Evolutionary conservation across 2,888 invertebrate species (phyloP), one percentile per base, ranked within the genome.

Genomic region (Diarsia brunnea): DNA sequence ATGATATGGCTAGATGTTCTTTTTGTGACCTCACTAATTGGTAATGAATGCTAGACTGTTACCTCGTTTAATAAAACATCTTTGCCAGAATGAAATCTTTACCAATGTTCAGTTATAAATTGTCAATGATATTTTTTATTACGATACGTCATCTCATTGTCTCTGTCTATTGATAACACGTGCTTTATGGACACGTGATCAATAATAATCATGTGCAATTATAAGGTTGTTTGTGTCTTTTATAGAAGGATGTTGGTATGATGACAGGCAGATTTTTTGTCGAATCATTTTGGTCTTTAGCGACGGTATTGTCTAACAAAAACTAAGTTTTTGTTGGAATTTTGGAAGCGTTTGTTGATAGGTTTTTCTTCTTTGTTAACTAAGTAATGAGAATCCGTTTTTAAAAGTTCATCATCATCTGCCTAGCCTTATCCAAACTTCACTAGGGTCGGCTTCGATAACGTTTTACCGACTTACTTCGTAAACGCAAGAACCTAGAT

Each of bases 261-360:
- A 84, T 83, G 82, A 83, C 63, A 73, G 8, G 19, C 43, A 16
- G 43, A 7, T 73, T 83, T 75, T 80, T 83, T 70, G 19, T 38
- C 7, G 3, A 43, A 24, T 0, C 21, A 19, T 69, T 79, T 53
- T 43, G 53, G 38, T 65, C 38, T 79, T 74, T 80, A 66, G 65
- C 31, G 55, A 79, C 67, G 55, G 49, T 67, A 60, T 69, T 69
- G 47, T 69, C 4, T 11, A 38, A 14, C 16, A 49, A 80, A 79
- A 53, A 79, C n/a, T 0, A 12, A 43, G 7, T 72, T 49, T n/a
- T 78, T n/a, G 24, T 31, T 14, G 0, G 19, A 31, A 43, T 12
- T 61, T n/a, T 27, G 21, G 45, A 47, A 55, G 58, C n/a, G 47
- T 21, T 38, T 65, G 10, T 43, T 38, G 24, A 19, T 24, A 5